Evolutionary conservation across 1,140 invertebrate species (phyloP).

Genomic region (Dendroctonus ponderosae): DNA sequence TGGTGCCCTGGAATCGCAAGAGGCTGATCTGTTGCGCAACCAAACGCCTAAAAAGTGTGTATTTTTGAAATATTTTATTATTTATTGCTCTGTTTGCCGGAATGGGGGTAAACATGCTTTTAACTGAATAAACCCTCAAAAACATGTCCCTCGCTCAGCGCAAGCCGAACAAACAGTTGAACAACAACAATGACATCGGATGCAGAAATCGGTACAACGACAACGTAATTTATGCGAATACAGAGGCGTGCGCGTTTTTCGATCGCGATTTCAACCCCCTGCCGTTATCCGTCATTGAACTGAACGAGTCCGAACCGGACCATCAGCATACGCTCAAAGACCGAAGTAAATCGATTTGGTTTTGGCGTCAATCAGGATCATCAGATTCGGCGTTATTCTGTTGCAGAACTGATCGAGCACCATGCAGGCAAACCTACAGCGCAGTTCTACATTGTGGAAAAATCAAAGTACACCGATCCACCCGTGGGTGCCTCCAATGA

Average conservation of each 20-base stretch:
- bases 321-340: background rate
- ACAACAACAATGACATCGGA: conserved; percentile 17
- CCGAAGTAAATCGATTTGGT: no score
- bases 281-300: conserved; percentile 49
- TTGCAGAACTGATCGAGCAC: conserved; percentile 21
- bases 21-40: conserved; percentile 37
- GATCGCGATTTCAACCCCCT: conserved; percentile 43
- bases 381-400: background rate
- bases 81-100: no score
- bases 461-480: conserved; percentile 43
- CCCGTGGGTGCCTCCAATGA: conserved; percentile 50
- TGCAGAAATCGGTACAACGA: conserved; percentile 14
- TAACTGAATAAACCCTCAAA: no score
- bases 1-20: conserved; percentile 5
- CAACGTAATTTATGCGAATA: conserved; percentile 41
- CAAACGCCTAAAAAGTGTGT: conserved; percentile 40
- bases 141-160: conserved; percentile 28
- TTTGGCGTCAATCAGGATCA: background rate
- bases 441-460: conserved; percentile 38
- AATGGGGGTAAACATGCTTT: no score
- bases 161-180: conserved; percentile 11
- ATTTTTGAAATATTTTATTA: background rate
- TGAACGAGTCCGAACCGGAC: conserved; percentile 44
- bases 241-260: conserved; percentile 32
- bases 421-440: conserved; percentile 28